Evolutionary conservation across 2,888 invertebrate genomes (phyloP).

Genomic region (Phragmatobia fuliginosa): DNA sequence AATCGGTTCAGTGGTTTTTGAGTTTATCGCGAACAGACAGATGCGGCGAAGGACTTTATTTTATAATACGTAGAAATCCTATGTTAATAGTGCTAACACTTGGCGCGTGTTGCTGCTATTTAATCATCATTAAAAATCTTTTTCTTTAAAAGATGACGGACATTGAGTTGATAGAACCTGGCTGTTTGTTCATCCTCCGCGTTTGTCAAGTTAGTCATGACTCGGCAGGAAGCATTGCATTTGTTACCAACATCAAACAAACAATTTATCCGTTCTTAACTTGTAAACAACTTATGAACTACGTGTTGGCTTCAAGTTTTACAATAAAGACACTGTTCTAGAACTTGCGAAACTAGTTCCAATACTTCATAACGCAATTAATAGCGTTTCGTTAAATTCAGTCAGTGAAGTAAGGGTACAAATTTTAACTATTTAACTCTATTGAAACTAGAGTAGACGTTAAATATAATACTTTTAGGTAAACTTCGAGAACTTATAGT

Average conservation of each 20-base stretch:
- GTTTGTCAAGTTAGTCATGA: not conserved
- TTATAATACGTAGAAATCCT: no score
- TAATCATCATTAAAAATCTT: no score
- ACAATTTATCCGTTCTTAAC: conserved; percentile 9
- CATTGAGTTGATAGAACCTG: no score
- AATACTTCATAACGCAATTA: conserved; percentile 2
- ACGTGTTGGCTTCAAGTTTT: not conserved
- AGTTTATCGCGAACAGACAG: no score
- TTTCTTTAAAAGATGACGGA: not conserved
- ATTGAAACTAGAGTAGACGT: not conserved
- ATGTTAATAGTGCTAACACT: no score
- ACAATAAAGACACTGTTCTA: not conserved
- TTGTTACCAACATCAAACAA: not conserved
- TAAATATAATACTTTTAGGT: not conserved
- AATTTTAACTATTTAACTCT: not conserved
- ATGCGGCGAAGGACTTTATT: no score
- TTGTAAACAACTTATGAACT: not conserved
- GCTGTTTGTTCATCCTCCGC: no score
- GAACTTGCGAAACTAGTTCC: conserved; percentile 12
- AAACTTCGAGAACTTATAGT: not conserved
- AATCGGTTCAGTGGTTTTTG: no score
- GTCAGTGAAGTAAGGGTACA: conserved; percentile 1
- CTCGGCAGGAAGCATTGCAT: not conserved
- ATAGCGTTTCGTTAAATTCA: conserved; percentile 9
- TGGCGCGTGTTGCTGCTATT: no score